Evolutionary conservation across 2,888 invertebrate genomes (phyloP), one percentile per base, ranked within the genome.

Genomic region (Pinctada fucata): DNA sequence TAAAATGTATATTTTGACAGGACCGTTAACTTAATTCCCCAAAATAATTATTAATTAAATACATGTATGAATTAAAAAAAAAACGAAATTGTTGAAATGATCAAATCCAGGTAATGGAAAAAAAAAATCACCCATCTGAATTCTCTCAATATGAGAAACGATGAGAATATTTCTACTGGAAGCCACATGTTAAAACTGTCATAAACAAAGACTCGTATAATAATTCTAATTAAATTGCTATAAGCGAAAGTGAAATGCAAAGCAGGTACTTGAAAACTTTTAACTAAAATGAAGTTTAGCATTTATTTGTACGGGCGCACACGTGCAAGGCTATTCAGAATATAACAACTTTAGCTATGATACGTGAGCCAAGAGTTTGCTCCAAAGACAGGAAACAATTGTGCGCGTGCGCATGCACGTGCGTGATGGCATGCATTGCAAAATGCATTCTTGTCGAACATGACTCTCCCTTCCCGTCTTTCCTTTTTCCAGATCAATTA

Each of bases 181-280:
- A 51, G 71, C 68, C 79, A 79, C 79, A 79, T 79, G 79, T 50
- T 75, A 10, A 16, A 48, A 48, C 74, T 58, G 75, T 79, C 73
- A 75, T 50, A 75, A 71, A 78, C 64, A 70, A 75, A 52, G 47
- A 10, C 31, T 5, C 67, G 70, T 49, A 58, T 58, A 70, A 8
- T 31, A 69, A 69, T 70, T 58, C 65, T 58, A 76, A 69, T 76
- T 69, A 76, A 76, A 76, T 52, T 69, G 69, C 48, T 69, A 69
- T 68, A 70, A 76, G 70, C 31, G 31, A 70, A 69, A 48, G 69
- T 69, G 67, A 76, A 76, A 70, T 69, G 48, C 52, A 63, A 70
- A 76, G 70, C 76, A 76, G 76, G 76, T 76, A 47, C 76, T 76
- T 76, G 63, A 48, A 48, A n/a, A 52, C 49, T 31, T 65, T 75